phyloP scores from a whole-genome alignment of 2,113 vertebrate species.

The Epinephelus lanceolatus region DNA sequence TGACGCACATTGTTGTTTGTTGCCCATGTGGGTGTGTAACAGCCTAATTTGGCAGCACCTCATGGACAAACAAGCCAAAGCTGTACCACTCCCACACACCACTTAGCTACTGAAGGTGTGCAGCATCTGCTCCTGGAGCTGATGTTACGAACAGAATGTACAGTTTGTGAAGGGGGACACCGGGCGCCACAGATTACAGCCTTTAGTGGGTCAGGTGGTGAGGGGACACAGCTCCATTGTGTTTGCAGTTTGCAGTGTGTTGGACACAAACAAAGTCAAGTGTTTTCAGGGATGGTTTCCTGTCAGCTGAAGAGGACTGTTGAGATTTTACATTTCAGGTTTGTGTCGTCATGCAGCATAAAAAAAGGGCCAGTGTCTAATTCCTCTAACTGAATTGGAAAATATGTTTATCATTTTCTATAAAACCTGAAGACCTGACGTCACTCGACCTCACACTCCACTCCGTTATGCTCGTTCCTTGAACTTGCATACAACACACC shows the following conservation, averaged over 20 bases:
- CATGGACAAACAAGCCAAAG: conserved; percentile 2
- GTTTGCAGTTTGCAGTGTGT: conserved; percentile 14
- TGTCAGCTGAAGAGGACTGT: conserved; percentile 22
- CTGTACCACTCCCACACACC: conserved; percentile 21
- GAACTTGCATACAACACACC: conserved; percentile 6
- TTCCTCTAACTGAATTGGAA: no score
- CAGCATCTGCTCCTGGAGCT: no score
- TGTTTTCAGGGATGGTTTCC: conserved; percentile 58
- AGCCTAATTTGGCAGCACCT: background rate
- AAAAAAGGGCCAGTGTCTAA: background rate
- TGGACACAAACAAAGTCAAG: conserved; percentile 30
- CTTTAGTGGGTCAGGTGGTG: background rate
- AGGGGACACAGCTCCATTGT: conserved; percentile 46
- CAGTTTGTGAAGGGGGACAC: background rate
- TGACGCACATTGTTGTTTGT: no score
- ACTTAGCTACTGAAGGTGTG: background rate
- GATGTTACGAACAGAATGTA: conserved; percentile 3
- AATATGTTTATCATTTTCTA: no score
- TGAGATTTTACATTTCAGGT: background rate
- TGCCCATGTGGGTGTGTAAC: background rate
- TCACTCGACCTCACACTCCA: background rate
- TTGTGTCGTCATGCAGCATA: background rate
- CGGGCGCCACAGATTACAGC: background rate
- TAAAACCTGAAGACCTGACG: no score
- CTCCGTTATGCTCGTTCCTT: background rate